Evolutionary conservation across 23 tunicate genomes (phyloP), one percentile per base, ranked within the genome.

Genomic region (Oikopleura dioica): DNA sequence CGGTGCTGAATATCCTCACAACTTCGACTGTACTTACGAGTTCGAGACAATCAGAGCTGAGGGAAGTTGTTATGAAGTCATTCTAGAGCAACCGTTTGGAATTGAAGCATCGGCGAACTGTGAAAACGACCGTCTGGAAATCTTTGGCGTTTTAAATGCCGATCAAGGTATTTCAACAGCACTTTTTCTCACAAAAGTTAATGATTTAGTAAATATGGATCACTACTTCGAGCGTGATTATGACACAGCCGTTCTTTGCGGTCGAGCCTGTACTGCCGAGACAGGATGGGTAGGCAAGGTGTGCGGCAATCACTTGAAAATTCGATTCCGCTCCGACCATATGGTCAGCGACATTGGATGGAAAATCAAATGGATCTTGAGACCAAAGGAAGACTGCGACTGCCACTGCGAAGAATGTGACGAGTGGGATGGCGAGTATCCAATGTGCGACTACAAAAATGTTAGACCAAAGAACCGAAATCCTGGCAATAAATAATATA

Each of bases 371-470:
- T 63, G 72, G 72, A 63, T 63, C 33, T 31, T 63, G 2, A 23
- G 72, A 63, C 72, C 72, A 24, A 28, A 63, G 26, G 72, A 63
- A 63, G 72, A 63, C 16, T 63, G 72, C 33, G 72, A 23, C 72
- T 63, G 72, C 72, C n/a, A n/a, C n/a, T n/a, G n/a, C n/a, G n/a
- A n/a, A n/a, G n/a, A n/a, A n/a, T n/a, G n/a, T n/a, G n/a, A n/a
- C n/a, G n/a, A n/a, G n/a, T n/a, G n/a, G n/a, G n/a, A n/a, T n/a
- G n/a, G n/a, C n/a, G n/a, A n/a, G n/a, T n/a, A n/a, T n/a, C n/a
- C n/a, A n/a, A n/a, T n/a, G n/a, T n/a, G n/a, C n/a, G n/a, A n/a
- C n/a, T n/a, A n/a, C n/a, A n/a, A n/a, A n/a, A n/a, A n/a, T n/a
- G n/a, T n/a, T n/a, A n/a, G n/a, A n/a, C n/a, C n/a, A n/a, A n/a